A percentile compares a stretch with the other conserved stretches of the same genome.
These are phyloP conservation scores for Seladonia tumulorum DNA, from an alignment of 2,888 invertebrate genomes.

Conservation along the genomic window DNA sequence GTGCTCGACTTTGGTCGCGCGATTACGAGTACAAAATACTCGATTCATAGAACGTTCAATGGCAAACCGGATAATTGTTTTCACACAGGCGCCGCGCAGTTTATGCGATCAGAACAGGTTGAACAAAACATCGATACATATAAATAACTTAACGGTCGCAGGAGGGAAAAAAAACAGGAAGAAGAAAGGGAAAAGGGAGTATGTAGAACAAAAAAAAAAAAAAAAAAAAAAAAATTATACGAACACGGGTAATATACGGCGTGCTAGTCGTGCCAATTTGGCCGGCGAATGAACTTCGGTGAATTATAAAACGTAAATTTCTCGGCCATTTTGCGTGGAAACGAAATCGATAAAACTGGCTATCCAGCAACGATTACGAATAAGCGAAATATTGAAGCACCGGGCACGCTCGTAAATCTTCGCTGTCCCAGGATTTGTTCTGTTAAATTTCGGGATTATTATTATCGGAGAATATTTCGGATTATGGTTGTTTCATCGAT, in stretches of 20 bases:
- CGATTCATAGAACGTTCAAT: not conserved
- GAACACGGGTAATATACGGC: slow-evolving; percentile 25
- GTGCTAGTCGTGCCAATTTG: slow-evolving; percentile 33
- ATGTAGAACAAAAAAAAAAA: not conserved
- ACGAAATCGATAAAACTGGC: slow-evolving; percentile 57
- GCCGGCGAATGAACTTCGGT: slow-evolving; percentile 23
- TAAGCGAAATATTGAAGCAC: slow-evolving; percentile 56
- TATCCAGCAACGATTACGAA: slow-evolving; percentile 65
- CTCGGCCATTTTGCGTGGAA: slow-evolving; percentile 47
- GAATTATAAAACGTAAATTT: slow-evolving; percentile 53
- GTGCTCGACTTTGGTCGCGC: not conserved
- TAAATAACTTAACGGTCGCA: slow-evolving; percentile 17
- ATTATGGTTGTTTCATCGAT: slow-evolving; percentile 66
- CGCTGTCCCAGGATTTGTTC: slow-evolving; percentile 59
- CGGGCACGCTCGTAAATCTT: slow-evolving; percentile 42
- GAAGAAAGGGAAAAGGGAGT: not conserved
- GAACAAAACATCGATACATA: slow-evolving; percentile 18
- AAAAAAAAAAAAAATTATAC: slow-evolving; percentile 22
- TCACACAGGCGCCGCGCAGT: not conserved
- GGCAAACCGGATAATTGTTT: not conserved
- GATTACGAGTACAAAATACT: not conserved
- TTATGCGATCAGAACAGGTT: not conserved
- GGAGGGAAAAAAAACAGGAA: not conserved
- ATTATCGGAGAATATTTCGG: slow-evolving; percentile 67
- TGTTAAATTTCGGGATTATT: slow-evolving; percentile 70